Evolutionary conservation across 2,797 vertebrate species (phyloP).

Genomic region (Epinephelus malabaricus): DNA sequence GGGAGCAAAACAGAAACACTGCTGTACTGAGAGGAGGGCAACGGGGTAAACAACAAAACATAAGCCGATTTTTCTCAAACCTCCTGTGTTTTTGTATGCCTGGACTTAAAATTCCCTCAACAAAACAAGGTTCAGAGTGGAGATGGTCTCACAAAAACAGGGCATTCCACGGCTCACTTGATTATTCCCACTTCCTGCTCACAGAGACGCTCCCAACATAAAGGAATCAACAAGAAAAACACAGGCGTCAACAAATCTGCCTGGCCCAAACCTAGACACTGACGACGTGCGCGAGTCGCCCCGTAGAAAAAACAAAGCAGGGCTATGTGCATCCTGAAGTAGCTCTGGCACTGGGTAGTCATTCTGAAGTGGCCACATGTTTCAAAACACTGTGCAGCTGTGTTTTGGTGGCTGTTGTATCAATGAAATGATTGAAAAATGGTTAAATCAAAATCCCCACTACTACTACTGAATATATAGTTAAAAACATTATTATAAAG

Average conservation of each 20-base stretch:
- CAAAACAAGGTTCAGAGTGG: slow-evolving; percentile 49
- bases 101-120: slow-evolving; percentile 14
- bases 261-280: slow-evolving; percentile 13
- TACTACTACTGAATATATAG: background rate
- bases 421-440: slow-evolving; percentile 8
- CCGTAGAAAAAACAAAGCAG: slow-evolving; percentile 11
- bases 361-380: slow-evolving; percentile 23
- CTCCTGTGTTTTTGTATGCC: slow-evolving; percentile 10
- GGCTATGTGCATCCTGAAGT: slow-evolving; percentile 12
- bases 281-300: slow-evolving; percentile 29
- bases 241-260: slow-evolving; percentile 73
- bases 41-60: slow-evolving; percentile 12
- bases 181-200: slow-evolving; percentile 85
- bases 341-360: slow-evolving; percentile 22
- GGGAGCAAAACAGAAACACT: slow-evolving; percentile 23
- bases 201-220: slow-evolving; percentile 70
- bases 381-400: slow-evolving; percentile 14
- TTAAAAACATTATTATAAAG: background rate
- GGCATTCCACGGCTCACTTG: slow-evolving; percentile 80
- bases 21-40: background rate
- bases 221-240: slow-evolving; percentile 85
- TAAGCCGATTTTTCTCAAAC: slow-evolving; percentile 6
- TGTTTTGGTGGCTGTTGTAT: slow-evolving; percentile 24
- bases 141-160: slow-evolving; percentile 76
- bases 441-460: slow-evolving; percentile 2